Base-by-base conservation (phyloP, 2,797 vertebrate species). In the Eulemur coronatus region DNA sequence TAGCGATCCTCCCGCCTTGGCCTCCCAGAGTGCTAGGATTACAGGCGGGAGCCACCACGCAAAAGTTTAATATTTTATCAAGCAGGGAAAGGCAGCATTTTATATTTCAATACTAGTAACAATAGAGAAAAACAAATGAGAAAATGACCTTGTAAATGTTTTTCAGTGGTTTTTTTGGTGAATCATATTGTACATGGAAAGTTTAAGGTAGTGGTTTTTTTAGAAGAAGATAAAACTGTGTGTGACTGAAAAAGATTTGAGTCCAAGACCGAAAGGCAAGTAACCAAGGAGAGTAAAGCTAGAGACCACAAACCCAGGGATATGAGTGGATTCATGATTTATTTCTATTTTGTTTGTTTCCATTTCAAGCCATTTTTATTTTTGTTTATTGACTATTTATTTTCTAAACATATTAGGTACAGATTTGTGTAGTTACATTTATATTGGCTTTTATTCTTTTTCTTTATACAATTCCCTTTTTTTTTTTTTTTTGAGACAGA, bases 301-400 rank as follows among this genome's bases (percentile, higher is more conserved):
- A 67, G 9, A 22, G 18, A 35, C 48, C 30, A 75, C 61, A 80
- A 79, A 82, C 78, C 46, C n/a, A 72, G 75, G 73, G 33, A 72
- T 18, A 0, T 2, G 10, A 55, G 33, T 22, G 43, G 48, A 48
- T 43, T 91, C 26, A 14, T 46, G 24, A 38, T 46, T 88, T 35
- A 87, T 76, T 88, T 88, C 35, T 90, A 7, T 24, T 70, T 72
- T 72, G 12, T 85, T 84, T 87, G 4, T 88, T 90, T 89, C 59
- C 41, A 76, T 61, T 92, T 59, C 69, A 89, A 96, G 52, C 89
- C 69, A 50, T 94, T 91, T 96, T 94, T 70, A 88, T 72, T 93
- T 93, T 89, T 78, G 85, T 73, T 91, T 17, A 43, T 59, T 55
- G 80, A 57, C 63, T 86, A 55, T 57, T 82, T 89, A 59, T 55